Conservation (phyloP, 2,113 vertebrate species). For the Microcebus murinus region DNA sequence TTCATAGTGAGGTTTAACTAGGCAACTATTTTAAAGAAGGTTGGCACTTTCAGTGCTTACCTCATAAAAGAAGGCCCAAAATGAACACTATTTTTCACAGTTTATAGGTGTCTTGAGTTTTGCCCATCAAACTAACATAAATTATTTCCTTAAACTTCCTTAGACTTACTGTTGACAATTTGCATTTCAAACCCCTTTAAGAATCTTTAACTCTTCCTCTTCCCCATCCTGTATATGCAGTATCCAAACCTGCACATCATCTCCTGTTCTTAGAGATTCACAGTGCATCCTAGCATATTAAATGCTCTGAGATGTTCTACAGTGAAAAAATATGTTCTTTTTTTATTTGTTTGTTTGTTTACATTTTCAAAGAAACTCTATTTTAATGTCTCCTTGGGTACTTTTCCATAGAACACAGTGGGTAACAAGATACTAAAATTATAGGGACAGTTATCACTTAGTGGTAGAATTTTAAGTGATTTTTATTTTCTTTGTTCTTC, state of each 20-base stretch:
- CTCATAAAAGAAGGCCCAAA: not conserved
- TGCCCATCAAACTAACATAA: not conserved
- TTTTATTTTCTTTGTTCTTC: not conserved
- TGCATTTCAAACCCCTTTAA: constrained; percentile 3
- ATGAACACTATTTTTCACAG: not conserved
- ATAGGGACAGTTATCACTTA: not conserved
- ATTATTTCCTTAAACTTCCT: not conserved
- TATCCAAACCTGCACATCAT: not conserved
- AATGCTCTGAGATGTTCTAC: not conserved
- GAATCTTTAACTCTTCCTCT: not conserved
- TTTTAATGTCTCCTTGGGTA: not conserved
- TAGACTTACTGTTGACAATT: not conserved
- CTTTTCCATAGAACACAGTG: not conserved
- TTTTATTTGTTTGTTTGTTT: not conserved
- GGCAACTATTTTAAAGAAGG: not conserved
- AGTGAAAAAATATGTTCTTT: not conserved
- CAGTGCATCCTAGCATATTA: not conserved
- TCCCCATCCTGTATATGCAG: not conserved
- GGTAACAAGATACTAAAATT: not conserved
- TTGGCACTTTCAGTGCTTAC: not conserved
- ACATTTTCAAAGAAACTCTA: not conserved
- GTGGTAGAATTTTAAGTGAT: not conserved
- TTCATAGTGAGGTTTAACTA: not conserved
- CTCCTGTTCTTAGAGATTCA: not conserved
- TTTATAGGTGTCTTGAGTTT: not conserved